Evolutionary conservation across 2,888 invertebrate species (phyloP), one percentile per base, ranked within the genome.

Genomic region (Pandemis heparana): DNA sequence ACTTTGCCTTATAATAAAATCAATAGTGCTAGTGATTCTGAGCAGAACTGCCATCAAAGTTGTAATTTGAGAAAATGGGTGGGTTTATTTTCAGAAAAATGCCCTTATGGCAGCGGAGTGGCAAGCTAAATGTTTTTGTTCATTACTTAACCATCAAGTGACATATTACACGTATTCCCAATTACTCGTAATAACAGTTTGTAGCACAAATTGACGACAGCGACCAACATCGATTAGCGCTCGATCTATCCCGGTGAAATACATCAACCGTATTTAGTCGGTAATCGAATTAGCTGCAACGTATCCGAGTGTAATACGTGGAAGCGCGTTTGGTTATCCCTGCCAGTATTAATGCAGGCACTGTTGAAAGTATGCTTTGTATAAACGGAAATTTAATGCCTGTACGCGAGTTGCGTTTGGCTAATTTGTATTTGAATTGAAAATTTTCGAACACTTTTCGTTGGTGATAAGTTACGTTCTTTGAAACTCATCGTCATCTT

Each of bases 231-330:
- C 56, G 18, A 56, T 56, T 56, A 56, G 56, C 56, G 56, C 56
- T 18, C 56, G 5, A 12, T 12, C 23, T 4, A 32, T 32, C 23
- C 23, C 23, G 23, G 23, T 7, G 48, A 41, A 53, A 18, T 9
- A 53, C 9, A 53, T 53, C 53, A 53, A 9, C 53, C 53, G 53
- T 18, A 53, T 53, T 53, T 53, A 53, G 53, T 18, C 53, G 53
- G 18, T 53, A 53, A 53, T 53, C 53, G 53, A 53, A 18, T 53
- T 53, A 53, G 56, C 56, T 56, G 56, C 56, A 56, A 53, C 41
- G 62, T 62, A 62, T 43, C 43, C 62, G 62, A 62, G 43, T 41
- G 62, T 10, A 61, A 61, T 62, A 18, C 43, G 41, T 62, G 16
- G 41, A 62, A 18, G 43, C 62, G 18, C 14, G 32, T 59, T 41